These are phyloP conservation scores for Pungitius pungitius DNA, from an alignment of 2,113 vertebrate species.

Conservation along the genomic window DNA sequence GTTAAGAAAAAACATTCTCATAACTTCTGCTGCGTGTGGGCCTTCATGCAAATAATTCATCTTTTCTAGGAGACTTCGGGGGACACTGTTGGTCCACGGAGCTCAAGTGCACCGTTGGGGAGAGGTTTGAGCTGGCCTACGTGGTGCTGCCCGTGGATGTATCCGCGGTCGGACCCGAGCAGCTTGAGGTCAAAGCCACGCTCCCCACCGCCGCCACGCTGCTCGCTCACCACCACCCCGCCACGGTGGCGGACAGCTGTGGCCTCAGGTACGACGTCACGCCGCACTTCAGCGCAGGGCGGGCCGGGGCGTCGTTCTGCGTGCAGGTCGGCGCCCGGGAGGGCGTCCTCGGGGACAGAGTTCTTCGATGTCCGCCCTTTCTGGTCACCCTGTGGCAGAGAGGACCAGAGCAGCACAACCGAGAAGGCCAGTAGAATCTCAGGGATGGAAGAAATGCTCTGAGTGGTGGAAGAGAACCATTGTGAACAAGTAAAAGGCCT, in stretches of 20 bases:
- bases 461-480: slow-evolving; percentile 1
- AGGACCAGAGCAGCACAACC: slow-evolving; percentile 38
- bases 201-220: slow-evolving; percentile 20
- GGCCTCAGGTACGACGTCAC: slow-evolving; percentile 77
- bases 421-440: slow-evolving; percentile 44
- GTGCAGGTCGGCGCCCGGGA: slow-evolving; percentile 50
- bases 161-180: slow-evolving; percentile 10
- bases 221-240: slow-evolving; percentile 29
- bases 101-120: slow-evolving; percentile 64
- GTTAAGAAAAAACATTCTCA: not conserved
- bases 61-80: slow-evolving; percentile 64
- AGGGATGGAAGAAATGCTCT: not conserved
- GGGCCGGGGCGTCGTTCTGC: slow-evolving; percentile 57
- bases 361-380: slow-evolving; percentile 72
- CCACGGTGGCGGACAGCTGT: slow-evolving; percentile 63
- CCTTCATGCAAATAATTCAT: slow-evolving; percentile 2
- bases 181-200: slow-evolving; percentile 51
- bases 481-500: not conserved
- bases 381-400: slow-evolving; percentile 76
- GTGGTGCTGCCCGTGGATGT: slow-evolving; percentile 71
- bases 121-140: slow-evolving; percentile 67
- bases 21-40: not conserved
- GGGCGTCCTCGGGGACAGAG: slow-evolving; percentile 13
- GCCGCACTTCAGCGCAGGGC: slow-evolving; percentile 35
- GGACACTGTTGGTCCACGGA: slow-evolving; percentile 77